A percentile compares a stretch with the other conserved stretches of the same genome.
These are phyloP conservation scores for Ashinkailepas kermadecensis DNA, from an alignment of 2,888 invertebrate species.

Conservation along the genomic window DNA sequence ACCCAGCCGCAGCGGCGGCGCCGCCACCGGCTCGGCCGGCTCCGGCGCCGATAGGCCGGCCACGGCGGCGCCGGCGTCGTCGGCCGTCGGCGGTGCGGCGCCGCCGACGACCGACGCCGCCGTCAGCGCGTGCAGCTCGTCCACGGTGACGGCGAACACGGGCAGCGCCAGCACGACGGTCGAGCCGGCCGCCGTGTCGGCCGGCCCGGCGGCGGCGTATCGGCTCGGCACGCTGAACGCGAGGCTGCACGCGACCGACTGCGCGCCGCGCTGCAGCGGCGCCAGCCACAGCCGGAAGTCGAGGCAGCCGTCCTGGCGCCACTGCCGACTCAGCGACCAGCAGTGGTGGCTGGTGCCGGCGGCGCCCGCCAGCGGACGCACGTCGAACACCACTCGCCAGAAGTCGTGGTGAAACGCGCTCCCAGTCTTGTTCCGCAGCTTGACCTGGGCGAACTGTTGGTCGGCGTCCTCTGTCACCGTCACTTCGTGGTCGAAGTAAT, in stretches of 20 bases:
- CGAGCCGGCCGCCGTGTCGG: background rate
- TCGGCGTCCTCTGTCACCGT: background rate
- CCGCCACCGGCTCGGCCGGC: background rate
- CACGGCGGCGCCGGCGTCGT: background rate
- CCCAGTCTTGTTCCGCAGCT: background rate
- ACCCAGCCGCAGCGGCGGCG: slow-evolving; percentile 8
- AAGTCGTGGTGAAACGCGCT: background rate
- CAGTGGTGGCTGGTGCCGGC: too few relatives aligned
- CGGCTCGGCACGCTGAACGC: background rate
- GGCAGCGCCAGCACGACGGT: slow-evolving; percentile 6
- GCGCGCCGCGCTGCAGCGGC: background rate
- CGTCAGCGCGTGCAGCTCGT: background rate
- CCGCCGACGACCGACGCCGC: background rate
- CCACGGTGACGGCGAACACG: background rate
- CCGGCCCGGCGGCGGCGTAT: background rate
- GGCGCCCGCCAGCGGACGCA: background rate
- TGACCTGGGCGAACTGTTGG: background rate
- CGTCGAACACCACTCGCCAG: background rate
- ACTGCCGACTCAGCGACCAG: background rate
- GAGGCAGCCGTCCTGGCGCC: background rate
- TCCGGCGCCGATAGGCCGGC: background rate
- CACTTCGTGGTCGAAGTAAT: background rate
- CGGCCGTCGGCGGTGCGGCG: background rate
- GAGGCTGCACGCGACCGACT: background rate
- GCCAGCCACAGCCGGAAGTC: background rate